Percentiles rank a stretch among this genome's conserved stretches.
These are phyloP conservation scores for Bubalus kerabau DNA, from an alignment of 2,113 vertebrate species.

Conservation along the genomic window DNA sequence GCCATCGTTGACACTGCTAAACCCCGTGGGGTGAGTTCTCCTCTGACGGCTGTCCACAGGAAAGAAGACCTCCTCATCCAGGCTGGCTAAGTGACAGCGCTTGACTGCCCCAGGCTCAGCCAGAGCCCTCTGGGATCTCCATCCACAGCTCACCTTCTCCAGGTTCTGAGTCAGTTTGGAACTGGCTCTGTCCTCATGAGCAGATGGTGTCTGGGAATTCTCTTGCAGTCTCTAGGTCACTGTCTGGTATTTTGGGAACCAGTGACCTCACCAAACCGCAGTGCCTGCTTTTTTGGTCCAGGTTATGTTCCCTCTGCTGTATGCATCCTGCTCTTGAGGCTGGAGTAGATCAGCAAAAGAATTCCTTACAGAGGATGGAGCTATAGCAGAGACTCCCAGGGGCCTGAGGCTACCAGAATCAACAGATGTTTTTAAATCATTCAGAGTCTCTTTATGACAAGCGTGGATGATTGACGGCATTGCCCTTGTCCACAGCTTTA, in stretches of 20 bases:
- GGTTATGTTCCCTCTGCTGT: neutral
- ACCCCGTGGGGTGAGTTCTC: neutral
- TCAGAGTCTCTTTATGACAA: neutral
- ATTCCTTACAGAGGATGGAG: neutral
- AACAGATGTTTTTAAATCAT: neutral
- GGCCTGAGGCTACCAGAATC: neutral
- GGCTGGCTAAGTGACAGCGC: accelerated
- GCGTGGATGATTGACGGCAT: accelerated
- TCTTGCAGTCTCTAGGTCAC: neutral
- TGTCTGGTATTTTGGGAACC: neutral
- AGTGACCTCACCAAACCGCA: neutral
- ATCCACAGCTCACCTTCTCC: neutral
- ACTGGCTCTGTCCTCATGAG: neutral
- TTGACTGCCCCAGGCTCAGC: neutral
- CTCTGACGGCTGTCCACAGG: neutral
- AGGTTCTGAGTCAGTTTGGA: neutral
- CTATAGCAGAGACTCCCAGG: neutral
- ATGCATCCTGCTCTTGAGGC: neutral
- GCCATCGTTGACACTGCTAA: neutral
- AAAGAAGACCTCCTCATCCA: neutral
- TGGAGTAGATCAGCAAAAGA: neutral
- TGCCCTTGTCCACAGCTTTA: neutral
- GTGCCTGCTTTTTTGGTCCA: neutral
- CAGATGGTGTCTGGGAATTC: neutral
- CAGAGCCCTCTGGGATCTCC: neutral